Conservation (phyloP, 2,113 vertebrate genomes). For the Pangasianodon gigas region DNA sequence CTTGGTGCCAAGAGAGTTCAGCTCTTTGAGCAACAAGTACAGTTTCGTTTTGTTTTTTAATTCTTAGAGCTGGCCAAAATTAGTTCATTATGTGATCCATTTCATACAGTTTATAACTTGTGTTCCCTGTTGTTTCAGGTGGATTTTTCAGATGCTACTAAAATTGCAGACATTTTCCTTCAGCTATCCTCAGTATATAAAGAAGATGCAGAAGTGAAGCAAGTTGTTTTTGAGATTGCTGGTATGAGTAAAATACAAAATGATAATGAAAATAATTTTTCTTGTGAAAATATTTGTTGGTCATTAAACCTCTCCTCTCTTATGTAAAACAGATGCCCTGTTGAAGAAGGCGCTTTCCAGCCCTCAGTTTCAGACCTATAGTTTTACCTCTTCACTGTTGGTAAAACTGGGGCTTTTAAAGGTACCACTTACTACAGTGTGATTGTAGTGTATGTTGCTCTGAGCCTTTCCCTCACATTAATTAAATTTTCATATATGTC, state of each 20-base stretch:
- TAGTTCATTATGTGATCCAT: neutral
- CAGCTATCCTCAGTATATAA: slow-evolving; percentile 91
- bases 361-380: slow-evolving; percentile 80
- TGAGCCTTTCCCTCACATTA: neutral
- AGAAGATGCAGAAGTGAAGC: slow-evolving; percentile 82
- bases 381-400: slow-evolving; percentile 85
- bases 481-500: neutral
- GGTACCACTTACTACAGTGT: slow-evolving; percentile 67
- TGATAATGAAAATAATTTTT: neutral
- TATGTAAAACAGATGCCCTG: slow-evolving; percentile 76
- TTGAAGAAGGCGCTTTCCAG: slow-evolving; percentile 84
- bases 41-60: neutral
- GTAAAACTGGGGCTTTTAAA: slow-evolving; percentile 91
- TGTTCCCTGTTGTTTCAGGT: slow-evolving; percentile 68
- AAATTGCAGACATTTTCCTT: slow-evolving; percentile 85
- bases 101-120: neutral
- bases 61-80: neutral
- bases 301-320: neutral
- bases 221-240: slow-evolving; percentile 74
- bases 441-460: neutral
- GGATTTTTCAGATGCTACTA: slow-evolving; percentile 81
- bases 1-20: slow-evolving; percentile 83
- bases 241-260: slow-evolving; percentile 58
- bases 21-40: slow-evolving; percentile 88
- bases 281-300: neutral